These are phyloP conservation scores for Diadophis punctatus DNA, from an alignment of 2,113 vertebrate genomes.

Conservation along the genomic window DNA sequence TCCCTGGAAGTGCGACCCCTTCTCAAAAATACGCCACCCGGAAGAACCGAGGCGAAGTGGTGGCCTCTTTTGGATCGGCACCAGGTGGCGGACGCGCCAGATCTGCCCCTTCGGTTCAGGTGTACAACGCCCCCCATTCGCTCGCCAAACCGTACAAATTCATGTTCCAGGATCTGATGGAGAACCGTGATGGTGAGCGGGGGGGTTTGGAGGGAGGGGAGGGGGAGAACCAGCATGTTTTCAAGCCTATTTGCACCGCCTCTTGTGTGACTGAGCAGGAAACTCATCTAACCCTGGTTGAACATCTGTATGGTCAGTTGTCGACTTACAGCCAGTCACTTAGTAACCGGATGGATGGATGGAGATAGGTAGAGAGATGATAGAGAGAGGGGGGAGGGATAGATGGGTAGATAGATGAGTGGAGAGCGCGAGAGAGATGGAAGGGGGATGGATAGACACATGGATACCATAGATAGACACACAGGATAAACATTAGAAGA, in stretches of 20 bases:
- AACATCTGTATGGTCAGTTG: background rate
- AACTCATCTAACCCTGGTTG: background rate
- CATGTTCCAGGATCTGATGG: conserved; percentile 88
- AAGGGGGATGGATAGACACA: too few species aligned
- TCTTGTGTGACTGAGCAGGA: background rate
- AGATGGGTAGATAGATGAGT: background rate
- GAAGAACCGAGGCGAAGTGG: conserved; percentile 80
- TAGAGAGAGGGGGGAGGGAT: too few species aligned
- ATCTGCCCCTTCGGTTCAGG: conserved; percentile 54
- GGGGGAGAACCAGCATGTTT: background rate
- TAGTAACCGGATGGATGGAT: background rate
- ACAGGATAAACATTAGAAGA: too few species aligned
- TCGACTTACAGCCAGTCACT: background rate
- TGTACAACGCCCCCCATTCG: conserved; percentile 42
- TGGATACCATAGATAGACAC: too few species aligned
- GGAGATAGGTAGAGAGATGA: too few species aligned
- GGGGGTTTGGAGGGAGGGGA: too few species aligned
- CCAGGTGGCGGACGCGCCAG: conserved; percentile 68
- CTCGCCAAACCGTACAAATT: conserved; percentile 78
- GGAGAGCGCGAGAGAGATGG: too few species aligned
- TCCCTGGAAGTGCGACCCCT: conserved; percentile 70
- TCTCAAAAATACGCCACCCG: conserved; percentile 86
- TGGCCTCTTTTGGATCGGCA: conserved; percentile 70
- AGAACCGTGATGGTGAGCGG: conserved; percentile 79
- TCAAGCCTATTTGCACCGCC: background rate